Conservation (phyloP, 1,140 invertebrate genomes). For the Olivierus martensii region DNA sequence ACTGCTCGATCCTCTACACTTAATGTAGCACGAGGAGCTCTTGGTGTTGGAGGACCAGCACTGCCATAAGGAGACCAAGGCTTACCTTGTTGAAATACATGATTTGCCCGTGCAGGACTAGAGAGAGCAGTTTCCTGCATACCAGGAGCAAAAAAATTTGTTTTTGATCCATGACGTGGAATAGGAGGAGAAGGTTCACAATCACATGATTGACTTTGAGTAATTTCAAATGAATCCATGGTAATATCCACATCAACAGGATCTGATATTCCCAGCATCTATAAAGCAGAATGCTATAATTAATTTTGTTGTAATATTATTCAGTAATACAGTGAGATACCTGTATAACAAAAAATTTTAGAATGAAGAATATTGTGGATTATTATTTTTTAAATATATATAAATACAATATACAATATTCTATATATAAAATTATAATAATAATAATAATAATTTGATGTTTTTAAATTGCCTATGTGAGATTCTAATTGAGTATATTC, state of each 20-base stretch:
- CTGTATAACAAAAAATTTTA: too few species aligned
- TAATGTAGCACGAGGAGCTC: constrained; percentile 5
- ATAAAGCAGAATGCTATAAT: too few species aligned
- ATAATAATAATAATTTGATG: too few species aligned
- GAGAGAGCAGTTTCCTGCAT: constrained; percentile 25
- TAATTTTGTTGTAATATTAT: too few species aligned
- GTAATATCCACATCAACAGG: constrained; percentile 18
- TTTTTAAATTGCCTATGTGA: too few species aligned
- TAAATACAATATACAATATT: too few species aligned
- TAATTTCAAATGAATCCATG: constrained; percentile 16
- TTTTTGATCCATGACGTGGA: constrained; percentile 77
- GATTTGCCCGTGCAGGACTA: not conserved
- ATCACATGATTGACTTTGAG: constrained; percentile 50
- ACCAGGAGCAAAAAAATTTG: constrained; percentile 74
- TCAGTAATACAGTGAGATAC: too few species aligned
- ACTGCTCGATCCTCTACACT: constrained; percentile 1
- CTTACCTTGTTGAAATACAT: not conserved
- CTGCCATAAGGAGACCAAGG: constrained; percentile 11
- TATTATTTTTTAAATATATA: too few species aligned
- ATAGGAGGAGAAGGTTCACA: constrained; percentile 83
- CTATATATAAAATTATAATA: too few species aligned
- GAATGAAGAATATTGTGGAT: too few species aligned
- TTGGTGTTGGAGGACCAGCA: constrained; percentile 9
- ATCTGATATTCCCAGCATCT: constrained; percentile 17
- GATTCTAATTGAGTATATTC: too few species aligned